Conservation (phyloP, 2,113 vertebrate genomes). For the Lota lota region DNA sequence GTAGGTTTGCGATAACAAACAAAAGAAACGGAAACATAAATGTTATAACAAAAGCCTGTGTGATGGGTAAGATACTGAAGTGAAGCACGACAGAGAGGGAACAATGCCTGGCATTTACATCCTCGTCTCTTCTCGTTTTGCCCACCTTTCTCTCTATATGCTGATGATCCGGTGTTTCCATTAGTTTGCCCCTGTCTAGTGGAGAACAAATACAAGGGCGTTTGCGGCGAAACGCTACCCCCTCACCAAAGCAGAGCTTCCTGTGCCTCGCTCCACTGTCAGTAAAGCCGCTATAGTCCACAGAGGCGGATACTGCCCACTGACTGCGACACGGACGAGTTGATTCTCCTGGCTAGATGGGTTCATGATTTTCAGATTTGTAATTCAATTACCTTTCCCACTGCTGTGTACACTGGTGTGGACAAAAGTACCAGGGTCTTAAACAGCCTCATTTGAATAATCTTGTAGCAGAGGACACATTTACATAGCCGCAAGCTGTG, state of each 20-base stretch:
- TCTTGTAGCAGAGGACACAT: conserved; percentile 25
- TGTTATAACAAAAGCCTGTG: neutral
- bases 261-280: neutral
- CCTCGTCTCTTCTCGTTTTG: neutral
- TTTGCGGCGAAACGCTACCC: neutral
- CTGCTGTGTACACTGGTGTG: conserved; percentile 31
- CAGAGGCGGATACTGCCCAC: no score
- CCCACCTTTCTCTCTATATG: neutral
- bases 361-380: conserved; percentile 26
- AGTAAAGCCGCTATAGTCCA: no score
- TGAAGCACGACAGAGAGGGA: neutral
- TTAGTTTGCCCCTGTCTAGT: neutral
- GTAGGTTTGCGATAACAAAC: no score
- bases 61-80: neutral
- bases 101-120: no score
- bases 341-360: neutral
- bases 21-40: no score
- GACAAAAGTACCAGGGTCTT: conserved; percentile 29
- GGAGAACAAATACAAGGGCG: neutral
- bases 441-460: conserved; percentile 50
- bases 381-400: conserved; percentile 40
- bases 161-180: neutral
- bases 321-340: neutral
- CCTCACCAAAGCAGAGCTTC: no score
- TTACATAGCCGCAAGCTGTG: conserved; percentile 45